phyloP scores from a whole-genome alignment of 2,113 vertebrate species.

The Parus major region DNA sequence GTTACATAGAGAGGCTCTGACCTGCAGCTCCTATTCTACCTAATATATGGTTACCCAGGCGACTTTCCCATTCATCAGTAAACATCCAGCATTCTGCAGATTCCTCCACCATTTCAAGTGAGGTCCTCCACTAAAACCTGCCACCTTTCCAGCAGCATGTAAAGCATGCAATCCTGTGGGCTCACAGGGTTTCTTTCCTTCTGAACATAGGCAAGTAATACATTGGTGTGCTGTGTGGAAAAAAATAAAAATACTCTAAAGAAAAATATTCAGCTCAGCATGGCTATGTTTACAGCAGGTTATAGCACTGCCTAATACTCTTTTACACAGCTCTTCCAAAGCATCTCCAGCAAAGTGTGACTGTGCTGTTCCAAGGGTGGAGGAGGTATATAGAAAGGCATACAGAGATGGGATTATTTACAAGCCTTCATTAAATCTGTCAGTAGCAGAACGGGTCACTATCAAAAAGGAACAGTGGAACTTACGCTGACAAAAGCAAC shows the following conservation, averaged over 20 bases:
- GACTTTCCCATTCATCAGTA: background rate
- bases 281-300: background rate
- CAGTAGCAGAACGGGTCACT: background rate
- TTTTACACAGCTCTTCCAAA: background rate
- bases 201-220: background rate
- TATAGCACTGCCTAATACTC: background rate
- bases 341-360: background rate
- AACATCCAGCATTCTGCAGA: background rate
- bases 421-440: background rate
- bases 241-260: background rate
- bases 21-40: background rate
- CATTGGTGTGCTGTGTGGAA: accelerated
- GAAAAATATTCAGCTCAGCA: background rate
- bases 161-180: background rate
- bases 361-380: background rate
- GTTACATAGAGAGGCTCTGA: background rate
- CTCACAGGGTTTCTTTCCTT: background rate
- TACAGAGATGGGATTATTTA: background rate
- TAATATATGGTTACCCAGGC: background rate
- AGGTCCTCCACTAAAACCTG: background rate
- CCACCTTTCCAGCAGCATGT: background rate
- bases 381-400: background rate
- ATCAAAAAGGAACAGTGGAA: background rate
- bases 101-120: background rate
- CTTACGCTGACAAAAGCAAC: background rate